Percentiles rank a stretch among this genome's conserved stretches.
phyloP scores from a whole-genome alignment of 1,140 invertebrate species.

The Forficula auricularia region DNA sequence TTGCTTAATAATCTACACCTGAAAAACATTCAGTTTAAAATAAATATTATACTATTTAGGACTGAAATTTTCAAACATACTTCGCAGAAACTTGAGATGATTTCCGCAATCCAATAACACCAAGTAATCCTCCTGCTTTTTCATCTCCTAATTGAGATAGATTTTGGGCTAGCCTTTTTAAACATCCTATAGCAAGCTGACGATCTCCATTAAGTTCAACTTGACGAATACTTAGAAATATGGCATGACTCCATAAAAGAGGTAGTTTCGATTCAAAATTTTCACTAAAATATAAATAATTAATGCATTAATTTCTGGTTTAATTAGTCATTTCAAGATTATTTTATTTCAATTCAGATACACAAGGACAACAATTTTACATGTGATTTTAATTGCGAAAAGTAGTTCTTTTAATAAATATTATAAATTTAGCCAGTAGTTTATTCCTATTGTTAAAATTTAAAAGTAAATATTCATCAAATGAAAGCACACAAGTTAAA shows the following conservation, averaged over 20 bases:
- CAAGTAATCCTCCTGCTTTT: slow-evolving; percentile 31
- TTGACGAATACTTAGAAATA: slow-evolving; percentile 32
- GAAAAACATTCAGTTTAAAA: slow-evolving; percentile 4
- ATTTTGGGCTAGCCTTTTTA: slow-evolving; percentile 30
- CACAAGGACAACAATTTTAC: too few species aligned
- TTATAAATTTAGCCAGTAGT: too few species aligned
- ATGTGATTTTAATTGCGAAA: too few species aligned
- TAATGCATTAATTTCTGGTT: too few species aligned
- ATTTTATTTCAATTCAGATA: too few species aligned
- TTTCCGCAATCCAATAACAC: slow-evolving; percentile 43
- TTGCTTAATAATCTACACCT: slow-evolving; percentile 30
- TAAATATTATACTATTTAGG: background rate
- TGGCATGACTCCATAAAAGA: slow-evolving; percentile 36
- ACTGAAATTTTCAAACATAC: slow-evolving; percentile 20
- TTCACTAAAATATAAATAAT: slow-evolving; percentile 30
- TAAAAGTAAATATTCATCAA: too few species aligned
- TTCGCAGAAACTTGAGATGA: slow-evolving; percentile 34
- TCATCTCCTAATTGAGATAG: slow-evolving; percentile 37
- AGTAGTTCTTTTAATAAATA: too few species aligned
- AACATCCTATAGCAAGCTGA: slow-evolving; percentile 27
- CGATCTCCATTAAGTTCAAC: slow-evolving; percentile 26
- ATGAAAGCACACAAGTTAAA: too few species aligned
- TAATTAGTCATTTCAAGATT: too few species aligned
- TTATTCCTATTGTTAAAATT: too few species aligned
- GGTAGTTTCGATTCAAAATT: slow-evolving; percentile 38